These are phyloP conservation scores for Pseudolycoriella hygida DNA, from an alignment of 2,888 invertebrate species.

Conservation along the genomic window DNA sequence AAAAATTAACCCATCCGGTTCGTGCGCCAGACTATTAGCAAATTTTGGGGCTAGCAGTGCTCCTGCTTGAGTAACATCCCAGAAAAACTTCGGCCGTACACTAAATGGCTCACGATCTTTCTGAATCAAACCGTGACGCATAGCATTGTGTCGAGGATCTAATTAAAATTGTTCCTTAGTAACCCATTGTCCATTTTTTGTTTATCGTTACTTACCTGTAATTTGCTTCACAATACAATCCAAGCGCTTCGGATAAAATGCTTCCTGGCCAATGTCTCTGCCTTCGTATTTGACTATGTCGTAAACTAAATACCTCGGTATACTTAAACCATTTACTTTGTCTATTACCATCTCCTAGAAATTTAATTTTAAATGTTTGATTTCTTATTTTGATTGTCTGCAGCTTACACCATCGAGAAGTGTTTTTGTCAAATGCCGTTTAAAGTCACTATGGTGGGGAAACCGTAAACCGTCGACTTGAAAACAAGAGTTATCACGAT, in stretches of 20 bases:
- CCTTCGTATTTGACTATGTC: slow-evolving; percentile 79
- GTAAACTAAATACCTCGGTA: slow-evolving; percentile 85
- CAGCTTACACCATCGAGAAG: slow-evolving; percentile 67
- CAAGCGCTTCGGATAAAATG: slow-evolving; percentile 60
- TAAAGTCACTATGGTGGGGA: slow-evolving; percentile 51
- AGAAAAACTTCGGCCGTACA: slow-evolving; percentile 80
- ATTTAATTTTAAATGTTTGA: slow-evolving; percentile 12
- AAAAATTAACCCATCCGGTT: slow-evolving; percentile 95
- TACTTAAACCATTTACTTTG: slow-evolving; percentile 50
- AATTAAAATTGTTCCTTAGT: background rate
- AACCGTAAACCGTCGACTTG: slow-evolving; percentile 67
- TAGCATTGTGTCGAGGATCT: slow-evolving; percentile 47
- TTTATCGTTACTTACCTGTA: slow-evolving; percentile 32
- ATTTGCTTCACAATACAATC: slow-evolving; percentile 58
- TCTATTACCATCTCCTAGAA: slow-evolving; percentile 91
- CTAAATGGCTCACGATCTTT: slow-evolving; percentile 75
- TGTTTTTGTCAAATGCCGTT: slow-evolving; percentile 50
- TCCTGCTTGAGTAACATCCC: slow-evolving; percentile 56
- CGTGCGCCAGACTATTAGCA: slow-evolving; percentile 67
- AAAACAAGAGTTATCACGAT: slow-evolving; percentile 87
- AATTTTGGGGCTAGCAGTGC: slow-evolving; percentile 70
- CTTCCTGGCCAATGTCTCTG: slow-evolving; percentile 52
- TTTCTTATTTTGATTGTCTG: background rate
- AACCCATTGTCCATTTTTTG: no score
- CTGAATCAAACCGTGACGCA: slow-evolving; percentile 53